Conservation (phyloP, 2,888 invertebrate genomes). For the Stratiomys singularior region DNA sequence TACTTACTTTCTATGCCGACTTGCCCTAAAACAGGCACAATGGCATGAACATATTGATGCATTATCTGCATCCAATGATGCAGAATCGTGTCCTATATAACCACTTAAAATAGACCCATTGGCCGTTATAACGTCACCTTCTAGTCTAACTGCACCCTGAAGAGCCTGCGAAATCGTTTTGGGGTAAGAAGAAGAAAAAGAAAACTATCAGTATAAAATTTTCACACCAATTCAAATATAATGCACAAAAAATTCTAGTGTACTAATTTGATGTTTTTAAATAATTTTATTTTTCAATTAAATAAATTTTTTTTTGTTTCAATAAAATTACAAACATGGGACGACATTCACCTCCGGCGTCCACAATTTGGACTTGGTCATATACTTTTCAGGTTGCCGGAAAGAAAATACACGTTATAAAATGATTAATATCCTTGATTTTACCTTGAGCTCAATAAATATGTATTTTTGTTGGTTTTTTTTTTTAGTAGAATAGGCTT, state of each 20-base stretch:
- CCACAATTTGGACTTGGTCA: slow-evolving; percentile 66
- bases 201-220: slow-evolving; percentile 21
- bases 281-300: not conserved
- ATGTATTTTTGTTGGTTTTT: not conserved
- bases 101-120: slow-evolving; percentile 90
- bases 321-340: slow-evolving; percentile 21
- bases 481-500: not conserved
- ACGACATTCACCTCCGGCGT: slow-evolving; percentile 65
- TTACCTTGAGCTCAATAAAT: slow-evolving; percentile 41
- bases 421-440: slow-evolving; percentile 45
- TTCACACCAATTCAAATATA: slow-evolving; percentile 23
- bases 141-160: slow-evolving; percentile 92
- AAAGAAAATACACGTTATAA: slow-evolving; percentile 51
- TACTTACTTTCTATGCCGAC: slow-evolving; percentile 65
- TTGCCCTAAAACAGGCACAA: slow-evolving; percentile 66
- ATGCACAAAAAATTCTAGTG: not conserved
- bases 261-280: slow-evolving; percentile 25
- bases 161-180: slow-evolving; percentile 76
- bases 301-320: slow-evolving; percentile 7
- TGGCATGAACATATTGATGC: slow-evolving; percentile 66
- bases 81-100: slow-evolving; percentile 64
- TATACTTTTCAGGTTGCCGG: slow-evolving; percentile 62
- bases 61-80: slow-evolving; percentile 63
- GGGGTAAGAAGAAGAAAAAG: slow-evolving; percentile 23
- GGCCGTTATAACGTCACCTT: slow-evolving; percentile 96